Conservation (phyloP, 2,888 invertebrate species). For the Embidobia sp. region DNA sequence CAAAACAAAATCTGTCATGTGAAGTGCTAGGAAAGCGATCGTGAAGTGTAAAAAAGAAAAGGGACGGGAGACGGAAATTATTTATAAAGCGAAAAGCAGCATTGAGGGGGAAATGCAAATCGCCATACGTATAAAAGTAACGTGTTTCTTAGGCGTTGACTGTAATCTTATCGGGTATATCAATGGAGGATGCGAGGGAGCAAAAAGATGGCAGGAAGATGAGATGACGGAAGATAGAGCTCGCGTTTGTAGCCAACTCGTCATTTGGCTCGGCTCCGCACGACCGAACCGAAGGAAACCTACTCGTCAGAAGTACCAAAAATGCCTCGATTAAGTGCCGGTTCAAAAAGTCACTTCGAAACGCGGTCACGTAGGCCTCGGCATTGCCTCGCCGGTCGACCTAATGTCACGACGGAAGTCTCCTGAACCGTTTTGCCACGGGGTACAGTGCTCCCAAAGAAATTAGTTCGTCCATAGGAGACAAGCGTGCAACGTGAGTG, state of each 20-base stretch:
- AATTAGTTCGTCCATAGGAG: slow-evolving; percentile 40
- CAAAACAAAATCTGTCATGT: background rate
- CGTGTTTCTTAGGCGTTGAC: slow-evolving; percentile 19
- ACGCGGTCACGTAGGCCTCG: slow-evolving; percentile 46
- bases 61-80: background rate
- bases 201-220: slow-evolving; percentile 8
- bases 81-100: slow-evolving; percentile 9
- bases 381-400: slow-evolving; percentile 8
- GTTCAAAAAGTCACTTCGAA: slow-evolving; percentile 35
- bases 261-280: slow-evolving; percentile 25
- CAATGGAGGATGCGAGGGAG: slow-evolving; percentile 6
- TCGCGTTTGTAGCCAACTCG: slow-evolving; percentile 22
- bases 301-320: slow-evolving; percentile 39
- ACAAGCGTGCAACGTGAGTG: slow-evolving; percentile 5
- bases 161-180: slow-evolving; percentile 38
- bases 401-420: slow-evolving; percentile 35
- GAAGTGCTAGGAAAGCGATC: background rate
- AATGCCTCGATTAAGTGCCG: slow-evolving; percentile 36
- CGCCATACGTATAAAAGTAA: slow-evolving; percentile 22
- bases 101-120: slow-evolving; percentile 9
- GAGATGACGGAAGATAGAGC: slow-evolving; percentile 17
- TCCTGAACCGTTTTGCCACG: background rate
- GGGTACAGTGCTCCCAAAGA: slow-evolving; percentile 8
- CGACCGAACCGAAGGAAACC: slow-evolving; percentile 22
- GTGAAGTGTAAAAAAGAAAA: background rate